Conservation (phyloP, 2,888 invertebrate genomes). For the Petrophora chlorosata region DNA sequence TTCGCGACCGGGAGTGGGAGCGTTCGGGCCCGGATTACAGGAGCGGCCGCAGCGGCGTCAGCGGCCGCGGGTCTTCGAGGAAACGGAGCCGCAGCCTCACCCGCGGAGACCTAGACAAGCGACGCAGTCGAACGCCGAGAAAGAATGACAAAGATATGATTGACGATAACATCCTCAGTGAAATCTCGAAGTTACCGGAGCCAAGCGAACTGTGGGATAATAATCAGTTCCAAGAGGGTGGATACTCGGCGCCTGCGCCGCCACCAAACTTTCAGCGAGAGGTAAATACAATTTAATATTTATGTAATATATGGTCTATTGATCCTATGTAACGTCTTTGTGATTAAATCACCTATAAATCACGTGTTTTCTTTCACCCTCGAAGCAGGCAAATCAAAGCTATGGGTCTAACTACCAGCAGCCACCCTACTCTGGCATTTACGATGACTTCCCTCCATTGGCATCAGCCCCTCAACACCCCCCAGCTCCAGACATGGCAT, state of each 20-base stretch:
- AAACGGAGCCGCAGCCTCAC: conserved; percentile 62
- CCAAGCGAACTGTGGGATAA: conserved; percentile 74
- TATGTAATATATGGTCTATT: too few relatives aligned
- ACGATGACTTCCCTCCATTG: conserved; percentile 69
- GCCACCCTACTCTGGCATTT: conserved; percentile 60
- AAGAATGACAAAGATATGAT: conserved; percentile 67
- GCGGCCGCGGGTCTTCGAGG: conserved; percentile 39
- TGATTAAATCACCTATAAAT: background rate
- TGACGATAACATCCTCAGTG: conserved; percentile 73
- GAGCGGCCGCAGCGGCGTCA: conserved; percentile 32
- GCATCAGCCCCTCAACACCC: conserved; percentile 39
- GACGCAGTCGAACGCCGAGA: conserved; percentile 64
- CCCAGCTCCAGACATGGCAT: conserved; percentile 49
- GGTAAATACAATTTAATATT: too few relatives aligned
- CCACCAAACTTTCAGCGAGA: conserved; percentile 46
- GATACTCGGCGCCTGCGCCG: conserved; percentile 45
- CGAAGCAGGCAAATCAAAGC: conserved; percentile 38
- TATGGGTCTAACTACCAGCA: conserved; percentile 60
- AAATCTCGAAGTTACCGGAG: conserved; percentile 72
- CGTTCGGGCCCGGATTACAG: conserved; percentile 29
- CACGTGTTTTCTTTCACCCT: conserved; percentile 31
- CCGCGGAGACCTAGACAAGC: conserved; percentile 47
- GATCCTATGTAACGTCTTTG: background rate
- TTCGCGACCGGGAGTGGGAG: conserved; percentile 45
- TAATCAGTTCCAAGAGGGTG: conserved; percentile 63